Evolutionary conservation across 2,888 invertebrate genomes (phyloP).

Genomic region (Chrysolina americana): DNA sequence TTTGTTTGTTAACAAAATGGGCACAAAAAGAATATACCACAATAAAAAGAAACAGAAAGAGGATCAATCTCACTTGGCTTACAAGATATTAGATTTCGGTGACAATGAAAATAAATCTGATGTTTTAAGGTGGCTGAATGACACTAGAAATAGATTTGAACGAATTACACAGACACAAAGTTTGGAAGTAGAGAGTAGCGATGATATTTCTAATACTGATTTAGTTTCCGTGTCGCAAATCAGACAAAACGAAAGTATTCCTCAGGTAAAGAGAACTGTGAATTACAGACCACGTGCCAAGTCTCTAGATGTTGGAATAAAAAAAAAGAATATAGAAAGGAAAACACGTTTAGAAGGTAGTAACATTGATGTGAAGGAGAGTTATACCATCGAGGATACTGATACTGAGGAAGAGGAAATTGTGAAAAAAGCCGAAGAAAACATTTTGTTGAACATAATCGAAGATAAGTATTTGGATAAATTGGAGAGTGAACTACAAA

Average conservation of each 20-base stretch:
- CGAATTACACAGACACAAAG: slow-evolving; percentile 53
- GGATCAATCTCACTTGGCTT: background rate
- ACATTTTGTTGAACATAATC: slow-evolving; percentile 55
- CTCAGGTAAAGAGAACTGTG: background rate
- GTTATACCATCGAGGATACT: slow-evolving; percentile 54
- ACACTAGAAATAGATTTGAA: slow-evolving; percentile 58
- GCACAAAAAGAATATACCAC: slow-evolving; percentile 38
- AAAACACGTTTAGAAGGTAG: slow-evolving; percentile 50
- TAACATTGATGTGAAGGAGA: slow-evolving; percentile 38
- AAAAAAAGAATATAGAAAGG: slow-evolving; percentile 34
- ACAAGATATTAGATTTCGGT: slow-evolving; percentile 51
- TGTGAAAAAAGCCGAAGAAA: slow-evolving; percentile 50
- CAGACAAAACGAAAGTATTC: slow-evolving; percentile 5
- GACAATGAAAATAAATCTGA: slow-evolving; percentile 47
- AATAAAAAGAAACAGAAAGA: slow-evolving; percentile 43
- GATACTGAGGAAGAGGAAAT: slow-evolving; percentile 53
- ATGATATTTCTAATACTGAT: slow-evolving; percentile 21
- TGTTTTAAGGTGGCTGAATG: slow-evolving; percentile 58
- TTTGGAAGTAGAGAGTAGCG: background rate
- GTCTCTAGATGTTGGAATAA: slow-evolving; percentile 52
- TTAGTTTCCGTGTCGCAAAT: slow-evolving; percentile 40
- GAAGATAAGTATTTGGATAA: slow-evolving; percentile 60
- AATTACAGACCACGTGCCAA: slow-evolving; percentile 40
- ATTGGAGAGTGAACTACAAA: slow-evolving; percentile 52
- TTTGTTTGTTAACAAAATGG: slow-evolving; percentile 36